These are phyloP conservation scores for Drosophila leontia DNA, from an alignment of 1,140 invertebrate species.

Conservation along the genomic window DNA sequence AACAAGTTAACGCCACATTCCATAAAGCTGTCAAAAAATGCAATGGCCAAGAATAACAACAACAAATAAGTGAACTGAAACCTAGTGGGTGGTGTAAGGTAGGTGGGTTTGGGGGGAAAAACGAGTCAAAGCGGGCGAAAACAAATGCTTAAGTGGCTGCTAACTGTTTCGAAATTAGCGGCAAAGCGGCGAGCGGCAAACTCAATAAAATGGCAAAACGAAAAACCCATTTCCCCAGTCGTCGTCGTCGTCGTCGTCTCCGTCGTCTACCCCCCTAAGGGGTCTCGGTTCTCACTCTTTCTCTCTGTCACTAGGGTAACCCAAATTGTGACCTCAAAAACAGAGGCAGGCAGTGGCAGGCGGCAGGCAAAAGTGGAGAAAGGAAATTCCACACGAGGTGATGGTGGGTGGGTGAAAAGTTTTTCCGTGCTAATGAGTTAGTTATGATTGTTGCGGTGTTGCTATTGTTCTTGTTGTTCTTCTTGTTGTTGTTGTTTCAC, in stretches of 20 bases:
- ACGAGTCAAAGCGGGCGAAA: slow-evolving; percentile 20
- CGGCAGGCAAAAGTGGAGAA: background rate
- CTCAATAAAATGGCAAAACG: slow-evolving; percentile 54
- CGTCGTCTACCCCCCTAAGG: background rate
- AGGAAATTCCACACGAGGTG: background rate
- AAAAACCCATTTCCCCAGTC: slow-evolving; percentile 31
- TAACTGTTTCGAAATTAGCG: slow-evolving; percentile 70
- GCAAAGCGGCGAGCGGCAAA: slow-evolving; percentile 44
- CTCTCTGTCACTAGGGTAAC: slow-evolving; percentile 64
- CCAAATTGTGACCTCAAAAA: slow-evolving; percentile 74
- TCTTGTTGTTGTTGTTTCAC: slow-evolving; percentile 18
- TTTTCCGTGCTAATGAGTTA: slow-evolving; percentile 72
- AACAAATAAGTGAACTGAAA: slow-evolving; percentile 25
- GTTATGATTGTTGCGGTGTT: slow-evolving; percentile 54
- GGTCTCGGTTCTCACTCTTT: slow-evolving; percentile 2
- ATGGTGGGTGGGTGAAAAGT: slow-evolving; percentile 27
- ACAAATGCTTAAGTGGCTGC: slow-evolving; percentile 62
- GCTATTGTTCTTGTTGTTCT: slow-evolving; percentile 12
- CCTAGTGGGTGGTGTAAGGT: background rate
- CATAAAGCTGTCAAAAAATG: slow-evolving; percentile 33
- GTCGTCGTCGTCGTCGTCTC: background rate
- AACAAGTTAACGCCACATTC: slow-evolving; percentile 26
- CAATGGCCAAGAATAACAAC: slow-evolving; percentile 21
- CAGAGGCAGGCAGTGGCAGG: slow-evolving; percentile 1
- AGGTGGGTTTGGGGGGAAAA: too few species aligned